Percentiles rank a stretch among this genome's conserved stretches.
Evolutionary conservation across 2,797 vertebrate species (phyloP).

Genomic region (Helicolenus hilgendorfi): DNA sequence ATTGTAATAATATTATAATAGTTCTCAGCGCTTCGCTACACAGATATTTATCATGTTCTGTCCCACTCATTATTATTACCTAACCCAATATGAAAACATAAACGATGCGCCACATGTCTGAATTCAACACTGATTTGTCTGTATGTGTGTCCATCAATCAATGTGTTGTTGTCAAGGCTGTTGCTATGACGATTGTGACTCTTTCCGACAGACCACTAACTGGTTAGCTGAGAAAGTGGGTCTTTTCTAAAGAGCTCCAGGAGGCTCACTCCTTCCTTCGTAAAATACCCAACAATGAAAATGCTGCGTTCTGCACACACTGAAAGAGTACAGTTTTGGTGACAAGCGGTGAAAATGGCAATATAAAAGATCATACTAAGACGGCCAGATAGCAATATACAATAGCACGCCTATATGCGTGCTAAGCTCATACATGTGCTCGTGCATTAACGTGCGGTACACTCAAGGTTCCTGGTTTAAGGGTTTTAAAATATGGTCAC

Average conservation of each 20-base stretch:
- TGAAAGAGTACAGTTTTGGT: background rate
- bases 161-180: background rate
- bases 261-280: background rate
- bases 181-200: background rate
- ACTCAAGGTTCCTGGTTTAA: background rate
- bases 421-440: background rate
- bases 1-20: background rate
- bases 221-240: too few species aligned
- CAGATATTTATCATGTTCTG: too few species aligned
- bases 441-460: background rate
- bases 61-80: too few species aligned
- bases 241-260: background rate
- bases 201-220: too few species aligned
- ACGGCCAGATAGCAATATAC: background rate
- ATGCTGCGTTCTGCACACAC: background rate
- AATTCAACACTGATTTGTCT: background rate
- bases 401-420: background rate
- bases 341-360: background rate
- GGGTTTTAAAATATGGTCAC: background rate
- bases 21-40: too few species aligned
- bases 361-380: background rate
- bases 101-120: too few species aligned
- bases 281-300: background rate
- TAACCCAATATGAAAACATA: too few species aligned
- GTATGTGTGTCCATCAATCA: background rate